Percentiles rank a stretch among this genome's conserved stretches.
Conservation (phyloP, 1,140 invertebrate species). For the Cotesia typhae region DNA sequence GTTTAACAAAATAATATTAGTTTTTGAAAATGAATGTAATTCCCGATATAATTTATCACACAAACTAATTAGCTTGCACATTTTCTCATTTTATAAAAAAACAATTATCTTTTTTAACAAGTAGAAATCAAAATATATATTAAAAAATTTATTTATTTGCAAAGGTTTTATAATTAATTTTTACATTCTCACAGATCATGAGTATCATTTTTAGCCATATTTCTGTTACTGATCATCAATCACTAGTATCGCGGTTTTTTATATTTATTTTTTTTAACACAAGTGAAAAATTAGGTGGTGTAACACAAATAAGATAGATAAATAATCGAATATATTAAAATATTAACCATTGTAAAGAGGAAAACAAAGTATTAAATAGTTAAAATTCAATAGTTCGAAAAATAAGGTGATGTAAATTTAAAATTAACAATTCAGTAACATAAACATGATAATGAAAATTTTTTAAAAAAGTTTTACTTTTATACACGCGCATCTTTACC, state of each 20-base stretch:
- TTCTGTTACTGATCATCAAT: no score
- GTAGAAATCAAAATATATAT: neutral
- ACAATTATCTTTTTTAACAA: neutral
- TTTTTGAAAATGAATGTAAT: neutral
- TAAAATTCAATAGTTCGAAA: no score
- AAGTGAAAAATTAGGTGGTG: no score
- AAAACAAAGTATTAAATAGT: no score
- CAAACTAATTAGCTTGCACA: neutral
- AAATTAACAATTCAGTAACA: neutral
- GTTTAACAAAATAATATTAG: neutral
- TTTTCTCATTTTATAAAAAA: neutral
- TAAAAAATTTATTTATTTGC: neutral
- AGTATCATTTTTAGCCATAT: no score
- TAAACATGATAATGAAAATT: neutral
- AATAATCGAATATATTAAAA: no score
- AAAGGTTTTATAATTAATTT: neutral
- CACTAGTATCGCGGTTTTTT: no score
- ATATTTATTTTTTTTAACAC: no score
- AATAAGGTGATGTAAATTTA: neutral
- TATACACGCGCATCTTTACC: slow-evolving; percentile 44
- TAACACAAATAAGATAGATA: no score
- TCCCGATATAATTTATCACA: slow-evolving; percentile 5
- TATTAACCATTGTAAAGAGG: no score
- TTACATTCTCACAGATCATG: neutral
- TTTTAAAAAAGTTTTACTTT: neutral